Base-by-base conservation (phyloP, 2,113 vertebrate species). In the Thunnus maccoyii region DNA sequence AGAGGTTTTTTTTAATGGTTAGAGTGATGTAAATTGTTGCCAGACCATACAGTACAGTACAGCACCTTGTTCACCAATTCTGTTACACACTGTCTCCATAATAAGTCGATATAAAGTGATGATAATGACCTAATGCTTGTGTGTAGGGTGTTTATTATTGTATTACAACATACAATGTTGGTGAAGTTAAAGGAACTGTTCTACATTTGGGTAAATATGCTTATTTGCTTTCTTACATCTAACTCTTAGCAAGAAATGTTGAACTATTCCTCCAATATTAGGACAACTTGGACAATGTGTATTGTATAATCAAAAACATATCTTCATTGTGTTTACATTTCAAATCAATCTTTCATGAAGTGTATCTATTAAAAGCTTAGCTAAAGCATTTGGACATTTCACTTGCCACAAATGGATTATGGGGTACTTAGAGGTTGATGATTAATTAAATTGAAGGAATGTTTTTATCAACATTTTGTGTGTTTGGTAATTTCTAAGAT, bases 21-120 rank as follows among this genome's bases (percentile, higher is more conserved):
- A 13, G n/a, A 25, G 63, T 66, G 55, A 57, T 1, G 20, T 52
- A 66, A 91, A 92, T 90, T 90, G 79, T 71, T 86, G 25, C 86
- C 84, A 91, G 79, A 69, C 65, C 30, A 61, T 55, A 76, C 44
- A 60, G 80, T 58, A 20, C 55, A 67, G 54, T 56, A 50, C n/a
- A 55, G 41, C 18, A 36, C 51, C 58, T 56, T 66, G 5, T 65
- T 64, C 36, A 50, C 13, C 16, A 58, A 46, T 17, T 25, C 18
- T 63, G 30, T n/a, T 15, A 69, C 41, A 83, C 36, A 66, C 41
- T 22, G 3, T 22, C 41, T 77, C 27, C n/a, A 17, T 56, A 41
- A 36, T 61, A 11, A 46, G 52, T 65, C 14, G 54, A 57, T 78
- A 25, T 20, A 51, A 52, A 41, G 32, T 56, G 71, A 69, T 41